Evolutionary conservation across 2,113 vertebrate species (phyloP).

Genomic region (Phyllopteryx taeniolatus): DNA sequence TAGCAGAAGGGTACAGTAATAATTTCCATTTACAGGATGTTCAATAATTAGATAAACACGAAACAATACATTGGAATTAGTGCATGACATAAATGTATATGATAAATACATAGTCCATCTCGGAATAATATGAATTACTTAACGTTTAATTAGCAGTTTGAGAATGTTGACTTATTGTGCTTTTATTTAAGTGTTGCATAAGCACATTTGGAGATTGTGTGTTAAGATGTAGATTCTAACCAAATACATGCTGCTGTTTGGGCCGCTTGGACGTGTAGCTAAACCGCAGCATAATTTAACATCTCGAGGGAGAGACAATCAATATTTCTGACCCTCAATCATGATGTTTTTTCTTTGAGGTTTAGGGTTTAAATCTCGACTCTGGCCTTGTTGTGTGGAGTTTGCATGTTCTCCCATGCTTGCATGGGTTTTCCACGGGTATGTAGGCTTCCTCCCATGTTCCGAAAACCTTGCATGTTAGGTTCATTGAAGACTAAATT

Average conservation of each 20-base stretch:
- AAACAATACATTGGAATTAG: not conserved
- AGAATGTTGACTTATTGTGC: not conserved
- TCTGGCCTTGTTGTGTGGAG: too few species aligned
- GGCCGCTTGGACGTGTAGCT: not conserved
- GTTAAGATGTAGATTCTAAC: not conserved
- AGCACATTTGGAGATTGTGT: not conserved
- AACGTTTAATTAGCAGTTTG: not conserved
- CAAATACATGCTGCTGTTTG: not conserved
- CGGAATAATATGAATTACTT: not conserved
- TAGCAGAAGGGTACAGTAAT: not conserved
- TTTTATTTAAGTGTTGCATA: not conserved
- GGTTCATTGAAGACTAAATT: too few species aligned
- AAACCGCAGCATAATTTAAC: not conserved
- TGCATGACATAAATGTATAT: not conserved
- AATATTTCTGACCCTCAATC: not conserved
- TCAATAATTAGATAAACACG: not conserved
- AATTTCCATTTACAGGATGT: not conserved
- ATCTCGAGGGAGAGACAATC: not conserved
- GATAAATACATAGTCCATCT: not conserved
- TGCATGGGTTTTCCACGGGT: too few species aligned
- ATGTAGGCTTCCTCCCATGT: too few species aligned
- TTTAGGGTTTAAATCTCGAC: too few species aligned
- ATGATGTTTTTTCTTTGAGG: too few species aligned
- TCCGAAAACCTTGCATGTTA: too few species aligned
- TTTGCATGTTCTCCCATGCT: too few species aligned